Evolutionary conservation across 2,797 vertebrate species (phyloP).

Genomic region (Lepus townsendii): DNA sequence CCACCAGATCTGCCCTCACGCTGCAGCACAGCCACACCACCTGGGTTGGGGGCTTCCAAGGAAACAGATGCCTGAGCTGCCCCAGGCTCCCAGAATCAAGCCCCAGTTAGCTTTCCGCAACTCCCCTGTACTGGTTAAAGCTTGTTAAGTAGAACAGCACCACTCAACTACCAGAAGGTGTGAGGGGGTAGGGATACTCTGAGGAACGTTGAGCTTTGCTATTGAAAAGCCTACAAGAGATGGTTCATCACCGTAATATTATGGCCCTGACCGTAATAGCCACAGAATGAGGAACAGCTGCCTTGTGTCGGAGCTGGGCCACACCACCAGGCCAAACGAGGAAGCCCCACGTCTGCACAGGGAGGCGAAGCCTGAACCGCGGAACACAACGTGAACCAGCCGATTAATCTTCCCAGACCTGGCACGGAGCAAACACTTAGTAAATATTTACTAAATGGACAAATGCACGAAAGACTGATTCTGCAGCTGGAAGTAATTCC

Average conservation of each 20-base stretch:
- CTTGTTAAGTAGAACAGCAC: background rate
- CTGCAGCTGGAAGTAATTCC: conserved; percentile 51
- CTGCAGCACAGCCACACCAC: background rate
- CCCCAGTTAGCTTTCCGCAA: background rate
- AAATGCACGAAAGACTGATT: background rate
- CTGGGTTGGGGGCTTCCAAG: background rate
- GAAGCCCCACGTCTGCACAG: conserved; percentile 1
- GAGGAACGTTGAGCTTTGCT: conserved; percentile 12
- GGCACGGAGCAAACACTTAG: background rate
- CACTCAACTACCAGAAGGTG: conserved; percentile 9
- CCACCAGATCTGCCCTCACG: background rate
- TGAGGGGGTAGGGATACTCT: background rate
- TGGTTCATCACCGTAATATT: conserved; percentile 31
- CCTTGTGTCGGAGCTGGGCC: background rate
- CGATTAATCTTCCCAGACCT: background rate
- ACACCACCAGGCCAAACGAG: background rate
- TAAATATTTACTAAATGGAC: conserved; percentile 34
- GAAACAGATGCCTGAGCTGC: background rate
- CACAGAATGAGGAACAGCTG: background rate
- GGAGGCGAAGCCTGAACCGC: background rate
- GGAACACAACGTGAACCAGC: background rate
- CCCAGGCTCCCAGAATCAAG: background rate
- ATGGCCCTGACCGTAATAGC: background rate
- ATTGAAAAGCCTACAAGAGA: conserved; percentile 35
- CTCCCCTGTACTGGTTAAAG: background rate